Evolutionary conservation across 2,888 invertebrate species (phyloP).

Genomic region (Dynastes maya): DNA sequence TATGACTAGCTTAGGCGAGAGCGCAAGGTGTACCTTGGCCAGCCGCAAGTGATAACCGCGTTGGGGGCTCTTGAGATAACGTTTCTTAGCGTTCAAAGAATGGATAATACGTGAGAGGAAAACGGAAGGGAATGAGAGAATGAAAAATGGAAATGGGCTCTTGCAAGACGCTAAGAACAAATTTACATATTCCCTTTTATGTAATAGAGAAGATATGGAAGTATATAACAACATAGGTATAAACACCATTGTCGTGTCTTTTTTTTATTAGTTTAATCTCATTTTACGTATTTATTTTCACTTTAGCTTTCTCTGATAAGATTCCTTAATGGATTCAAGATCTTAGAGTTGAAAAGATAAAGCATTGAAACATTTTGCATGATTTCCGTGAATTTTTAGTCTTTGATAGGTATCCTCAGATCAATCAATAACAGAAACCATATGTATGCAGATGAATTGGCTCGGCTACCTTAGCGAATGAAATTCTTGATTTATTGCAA

Average conservation of each 20-base stretch:
- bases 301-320: no score
- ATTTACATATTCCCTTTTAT: constrained; percentile 31
- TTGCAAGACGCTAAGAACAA: constrained; percentile 14
- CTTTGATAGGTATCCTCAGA: no score
- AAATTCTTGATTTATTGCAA: no score
- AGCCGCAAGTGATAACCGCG: constrained; percentile 35
- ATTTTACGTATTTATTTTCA: no score
- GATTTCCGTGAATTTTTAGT: no score
- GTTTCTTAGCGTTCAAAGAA: constrained; percentile 40
- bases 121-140: constrained; percentile 4
- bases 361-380: no score
- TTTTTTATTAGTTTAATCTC: no score
- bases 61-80: constrained; percentile 41
- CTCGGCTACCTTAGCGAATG: no score
- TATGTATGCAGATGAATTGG: no score
- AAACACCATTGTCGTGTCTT: constrained; percentile 8
- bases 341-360: no score
- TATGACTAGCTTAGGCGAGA: constrained; percentile 12
- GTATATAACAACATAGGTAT: background rate
- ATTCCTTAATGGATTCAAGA: no score
- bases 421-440: no score
- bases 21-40: constrained; percentile 39
- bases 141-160: background rate
- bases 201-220: background rate
- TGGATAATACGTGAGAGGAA: constrained; percentile 24